Percentiles rank a stretch among this genome's conserved stretches.
phyloP scores from a whole-genome alignment of 2,113 vertebrate genomes.

The Cinclus mexicanus region DNA sequence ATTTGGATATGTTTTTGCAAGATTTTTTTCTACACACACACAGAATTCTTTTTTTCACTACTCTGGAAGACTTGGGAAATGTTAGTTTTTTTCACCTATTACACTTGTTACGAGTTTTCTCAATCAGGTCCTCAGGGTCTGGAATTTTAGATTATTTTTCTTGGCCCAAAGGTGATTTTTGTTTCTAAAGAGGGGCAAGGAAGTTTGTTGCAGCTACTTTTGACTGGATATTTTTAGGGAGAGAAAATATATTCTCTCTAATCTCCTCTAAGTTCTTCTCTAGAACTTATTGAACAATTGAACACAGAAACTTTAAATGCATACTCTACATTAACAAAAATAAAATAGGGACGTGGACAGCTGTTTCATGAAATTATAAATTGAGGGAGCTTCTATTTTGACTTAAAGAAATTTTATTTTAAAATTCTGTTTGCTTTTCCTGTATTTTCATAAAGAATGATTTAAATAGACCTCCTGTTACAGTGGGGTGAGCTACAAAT shows the following conservation, averaged over 20 bases:
- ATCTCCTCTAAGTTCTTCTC: background rate
- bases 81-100: slow-evolving; percentile 34
- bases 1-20: slow-evolving; percentile 20
- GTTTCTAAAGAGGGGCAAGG: background rate
- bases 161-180: background rate
- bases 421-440: background rate
- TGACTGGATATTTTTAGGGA: background rate
- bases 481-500: background rate
- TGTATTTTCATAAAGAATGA: background rate
- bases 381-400: background rate
- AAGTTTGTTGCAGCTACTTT: background rate
- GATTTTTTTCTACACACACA: background rate
- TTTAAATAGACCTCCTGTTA: background rate
- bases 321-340: background rate
- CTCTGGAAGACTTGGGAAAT: background rate
- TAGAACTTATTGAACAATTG: background rate
- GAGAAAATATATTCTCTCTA: background rate
- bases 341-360: background rate
- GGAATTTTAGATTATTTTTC: slow-evolving; percentile 6
- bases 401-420: background rate
- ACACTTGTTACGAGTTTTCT: slow-evolving; percentile 11
- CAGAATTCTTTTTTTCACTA: background rate
- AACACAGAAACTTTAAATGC: background rate
- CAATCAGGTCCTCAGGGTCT: slow-evolving; percentile 7
- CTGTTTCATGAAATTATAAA: background rate